Base-by-base conservation (phyloP, 2,797 vertebrate species). In the Onychomys arenicola region DNA sequence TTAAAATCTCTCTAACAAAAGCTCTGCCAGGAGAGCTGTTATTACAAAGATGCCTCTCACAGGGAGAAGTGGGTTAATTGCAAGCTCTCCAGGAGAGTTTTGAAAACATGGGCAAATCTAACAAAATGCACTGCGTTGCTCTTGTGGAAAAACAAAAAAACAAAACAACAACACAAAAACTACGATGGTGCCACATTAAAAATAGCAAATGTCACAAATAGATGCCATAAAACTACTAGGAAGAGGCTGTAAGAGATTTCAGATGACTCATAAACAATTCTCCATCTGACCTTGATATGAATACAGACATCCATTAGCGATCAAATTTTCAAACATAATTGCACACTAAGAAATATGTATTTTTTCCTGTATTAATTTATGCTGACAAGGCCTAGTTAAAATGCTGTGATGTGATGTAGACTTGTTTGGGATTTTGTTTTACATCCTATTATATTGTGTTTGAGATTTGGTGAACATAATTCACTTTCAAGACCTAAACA, bases 261-360 rank as follows among this genome's bases (percentile, higher is more conserved):
- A 97, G 97, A 98, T 98, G 97, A 98, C 98, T 98, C 97, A 97
- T 98, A 98, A 98, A 98, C 98, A 98, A 98, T 98, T 98, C 98
- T 89, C 98, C 77, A 34, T 98, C 98, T 98, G 98, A 98, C 98
- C 98, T 98, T 98, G 98, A 98, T 97, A 98, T 97, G 97, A 98
- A 98, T 98, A 98, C 94, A 98, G 97, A 99, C 98, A 98, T 98
- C 98, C 98, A 98, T 98, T 99, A 98, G 98, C 98, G 98, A 98
- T 98, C 97, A 98, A 98, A 98, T 98, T 97, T 98, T 98, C 98
- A 98, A 98, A 98, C 97, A 98, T 98, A 98, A 99, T 98, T 98
- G 98, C 97, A 98, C 82, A 97, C 97, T 98, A 98, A 98, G 98
- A 98, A 98, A 98, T 98, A 97, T 97, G 55, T 71, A 71, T 67